Evolutionary conservation across 2,888 invertebrate genomes (phyloP), one percentile per base, ranked within the genome.

Genomic region (Plebejus anna): DNA sequence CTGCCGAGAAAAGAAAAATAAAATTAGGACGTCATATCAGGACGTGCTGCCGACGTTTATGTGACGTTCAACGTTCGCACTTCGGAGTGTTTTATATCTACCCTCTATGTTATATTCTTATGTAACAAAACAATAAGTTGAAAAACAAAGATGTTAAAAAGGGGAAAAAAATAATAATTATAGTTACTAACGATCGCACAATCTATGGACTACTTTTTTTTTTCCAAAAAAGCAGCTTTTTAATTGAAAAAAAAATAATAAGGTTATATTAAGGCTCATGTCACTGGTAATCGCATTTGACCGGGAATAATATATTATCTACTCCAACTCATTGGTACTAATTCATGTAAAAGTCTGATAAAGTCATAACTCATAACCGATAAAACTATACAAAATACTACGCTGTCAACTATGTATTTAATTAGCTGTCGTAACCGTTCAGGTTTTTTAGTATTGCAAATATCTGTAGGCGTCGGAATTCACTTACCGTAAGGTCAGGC

Each of bases 391-490:
- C 11, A 5, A 13, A 4, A 2, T 13, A 13, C 4, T 66, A 13
- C 32, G 13, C 32, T 32, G 13, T 32, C 66, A 32, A 66, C 13
- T 16, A 32, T 22, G 22, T 22, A 22, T 32, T 66, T 66, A 66
- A 66, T 66, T 66, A 66, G 66, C 13, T 13, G 11, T 66, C 66
- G 16, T 66, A 66, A 66, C 36, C 16, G 66, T 66, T 66, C 5
- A 66, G 4, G 66, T 13, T 66, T 16, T 66, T 36, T 36, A 36
- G 32, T 66, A 66, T 32, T 66, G 66, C 32, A 66, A 66, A 66
- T 36, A 66, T 66, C 66, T 36, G 66, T 66, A 66, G 66, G 66
- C 66, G 32, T 66, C 16, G 66, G 66, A 36, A 66, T 66, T 13
- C 66, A 66, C 66, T 13, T 66, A 66, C 66, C 66, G 66, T 66